phyloP scores from a whole-genome alignment of 2,797 vertebrate genomes.

The Acrossocheilus fasciatus region DNA sequence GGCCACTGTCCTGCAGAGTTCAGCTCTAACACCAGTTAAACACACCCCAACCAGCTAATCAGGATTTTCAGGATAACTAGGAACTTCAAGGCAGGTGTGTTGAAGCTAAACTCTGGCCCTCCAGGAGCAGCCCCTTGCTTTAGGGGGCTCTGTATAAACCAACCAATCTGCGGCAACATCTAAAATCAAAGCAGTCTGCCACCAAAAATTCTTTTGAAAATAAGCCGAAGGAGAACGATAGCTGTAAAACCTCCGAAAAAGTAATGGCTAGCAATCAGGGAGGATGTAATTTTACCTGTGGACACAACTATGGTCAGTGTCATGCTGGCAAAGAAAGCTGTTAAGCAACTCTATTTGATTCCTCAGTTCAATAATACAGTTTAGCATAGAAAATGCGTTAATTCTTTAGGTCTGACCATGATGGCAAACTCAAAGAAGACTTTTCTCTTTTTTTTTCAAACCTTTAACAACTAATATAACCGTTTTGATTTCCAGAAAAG shows the following conservation, averaged over 20 bases:
- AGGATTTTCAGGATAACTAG: neutral
- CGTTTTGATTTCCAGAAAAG: neutral
- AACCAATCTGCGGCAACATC: neutral
- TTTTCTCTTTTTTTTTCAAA: neutral
- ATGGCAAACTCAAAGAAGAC: neutral
- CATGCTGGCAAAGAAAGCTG: neutral
- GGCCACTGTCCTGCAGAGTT: neutral
- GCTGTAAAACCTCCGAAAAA: neutral
- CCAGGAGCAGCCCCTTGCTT: neutral
- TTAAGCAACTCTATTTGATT: constrained; percentile 3
- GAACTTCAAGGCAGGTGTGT: neutral
- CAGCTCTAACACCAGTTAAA: neutral
- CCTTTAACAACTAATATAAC: neutral
- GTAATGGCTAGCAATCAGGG: neutral
- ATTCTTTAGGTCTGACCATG: neutral
- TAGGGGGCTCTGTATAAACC: neutral
- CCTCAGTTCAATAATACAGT: neutral
- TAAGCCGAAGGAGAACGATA: neutral
- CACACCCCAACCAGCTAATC: neutral
- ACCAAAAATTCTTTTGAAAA: neutral
- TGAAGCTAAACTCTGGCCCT: neutral
- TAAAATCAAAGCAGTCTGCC: neutral
- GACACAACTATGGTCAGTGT: neutral
- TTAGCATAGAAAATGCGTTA: neutral
- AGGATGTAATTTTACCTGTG: neutral